phyloP scores from a whole-genome alignment of 2,797 vertebrate species.

The Anableps anableps region DNA sequence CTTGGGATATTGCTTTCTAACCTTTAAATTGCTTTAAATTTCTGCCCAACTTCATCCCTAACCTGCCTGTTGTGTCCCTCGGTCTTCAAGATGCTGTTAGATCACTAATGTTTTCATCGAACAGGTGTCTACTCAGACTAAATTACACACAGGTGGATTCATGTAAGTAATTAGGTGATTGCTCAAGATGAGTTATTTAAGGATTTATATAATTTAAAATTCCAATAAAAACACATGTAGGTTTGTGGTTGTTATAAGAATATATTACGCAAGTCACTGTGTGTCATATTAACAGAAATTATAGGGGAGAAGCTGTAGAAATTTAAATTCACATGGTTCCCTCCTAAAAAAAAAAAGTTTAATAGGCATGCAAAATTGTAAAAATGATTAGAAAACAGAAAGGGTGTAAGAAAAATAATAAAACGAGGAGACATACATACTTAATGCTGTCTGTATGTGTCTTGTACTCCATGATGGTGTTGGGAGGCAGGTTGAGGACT shows the following conservation, averaged over 20 bases:
- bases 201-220: not conserved
- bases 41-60: not conserved
- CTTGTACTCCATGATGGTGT: constrained; percentile 92
- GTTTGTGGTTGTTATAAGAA: not conserved
- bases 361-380: constrained; percentile 26
- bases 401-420: constrained; percentile 42
- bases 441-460: constrained; percentile 91
- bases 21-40: not conserved
- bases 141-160: not conserved
- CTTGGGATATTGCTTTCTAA: not conserved
- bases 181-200: not conserved
- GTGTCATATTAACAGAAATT: not conserved
- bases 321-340: not conserved
- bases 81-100: not conserved
- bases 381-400: constrained; percentile 17
- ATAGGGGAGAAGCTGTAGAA: not conserved
- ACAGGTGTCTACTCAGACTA: not conserved
- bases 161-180: not conserved
- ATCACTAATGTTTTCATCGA: not conserved
- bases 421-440: constrained; percentile 79
- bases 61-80: not conserved
- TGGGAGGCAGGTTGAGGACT: constrained; percentile 88
- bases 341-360: not conserved
- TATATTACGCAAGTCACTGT: not conserved
- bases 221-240: not conserved